Evolutionary conservation across 2,888 invertebrate genomes (phyloP).

Genomic region (Axea sp.): DNA sequence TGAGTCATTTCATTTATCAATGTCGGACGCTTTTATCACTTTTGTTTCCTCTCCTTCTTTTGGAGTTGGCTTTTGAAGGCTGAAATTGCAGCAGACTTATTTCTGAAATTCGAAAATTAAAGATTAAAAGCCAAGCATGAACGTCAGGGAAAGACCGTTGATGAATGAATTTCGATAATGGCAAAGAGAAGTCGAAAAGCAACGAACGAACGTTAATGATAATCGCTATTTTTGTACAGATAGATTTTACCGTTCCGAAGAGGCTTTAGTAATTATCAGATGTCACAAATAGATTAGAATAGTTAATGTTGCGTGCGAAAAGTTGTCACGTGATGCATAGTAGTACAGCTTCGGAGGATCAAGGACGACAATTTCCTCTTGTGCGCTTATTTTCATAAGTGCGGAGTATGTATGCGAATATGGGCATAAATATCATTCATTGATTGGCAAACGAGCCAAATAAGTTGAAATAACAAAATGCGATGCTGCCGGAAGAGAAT

Average conservation of each 20-base stretch:
- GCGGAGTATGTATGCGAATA: background rate
- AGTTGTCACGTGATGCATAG: slow-evolving; percentile 11
- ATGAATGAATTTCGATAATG: slow-evolving; percentile 23
- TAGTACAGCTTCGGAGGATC: slow-evolving; percentile 5
- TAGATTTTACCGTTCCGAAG: slow-evolving; percentile 22
- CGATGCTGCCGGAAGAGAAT: no score
- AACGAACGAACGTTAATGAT: no score
- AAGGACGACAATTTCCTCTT: slow-evolving; percentile 4
- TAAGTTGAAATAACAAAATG: no score
- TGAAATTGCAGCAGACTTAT: no score
- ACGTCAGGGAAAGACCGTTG: background rate
- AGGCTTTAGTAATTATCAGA: slow-evolving; percentile 28
- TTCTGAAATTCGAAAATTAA: no score
- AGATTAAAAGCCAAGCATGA: no score
- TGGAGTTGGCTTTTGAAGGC: no score
- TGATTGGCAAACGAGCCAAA: no score
- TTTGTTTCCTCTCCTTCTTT: no score
- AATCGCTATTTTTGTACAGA: slow-evolving; percentile 21
- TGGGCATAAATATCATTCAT: no score
- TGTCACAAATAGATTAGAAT: slow-evolving; percentile 38
- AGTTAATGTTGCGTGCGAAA: slow-evolving; percentile 19
- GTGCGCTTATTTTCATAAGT: slow-evolving; percentile 7
- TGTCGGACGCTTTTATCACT: background rate
- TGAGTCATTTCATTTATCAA: slow-evolving; percentile 28
- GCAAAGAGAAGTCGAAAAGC: background rate